phyloP scores from a whole-genome alignment of 2,888 invertebrate species.

The Polyommatus icarus region DNA sequence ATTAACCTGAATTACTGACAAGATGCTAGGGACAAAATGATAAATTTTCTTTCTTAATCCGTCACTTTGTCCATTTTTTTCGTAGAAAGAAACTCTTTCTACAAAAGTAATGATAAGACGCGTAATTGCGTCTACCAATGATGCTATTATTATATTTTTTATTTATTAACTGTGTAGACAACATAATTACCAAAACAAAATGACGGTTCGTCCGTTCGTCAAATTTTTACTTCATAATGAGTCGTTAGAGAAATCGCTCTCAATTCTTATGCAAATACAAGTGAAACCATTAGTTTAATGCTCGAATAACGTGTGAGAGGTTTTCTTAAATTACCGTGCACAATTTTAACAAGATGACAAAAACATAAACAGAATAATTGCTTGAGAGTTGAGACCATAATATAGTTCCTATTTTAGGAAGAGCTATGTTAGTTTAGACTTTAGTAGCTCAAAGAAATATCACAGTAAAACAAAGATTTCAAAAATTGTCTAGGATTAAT shows the following conservation, averaged over 20 bases:
- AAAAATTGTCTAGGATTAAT: no score
- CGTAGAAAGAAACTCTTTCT: no score
- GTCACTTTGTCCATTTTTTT: no score
- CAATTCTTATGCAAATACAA: neutral
- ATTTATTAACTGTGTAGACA: neutral
- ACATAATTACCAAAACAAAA: neutral
- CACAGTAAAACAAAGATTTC: no score
- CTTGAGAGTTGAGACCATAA: neutral
- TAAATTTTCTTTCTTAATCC: no score
- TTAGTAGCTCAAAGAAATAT: no score
- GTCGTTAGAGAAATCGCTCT: slow-evolving; percentile 20
- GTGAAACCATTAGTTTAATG: slow-evolving; percentile 14
- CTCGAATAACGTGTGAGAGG: neutral
- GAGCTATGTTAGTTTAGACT: no score
- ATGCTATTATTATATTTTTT: no score
- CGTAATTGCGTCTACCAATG: no score
- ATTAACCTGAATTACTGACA: no score
- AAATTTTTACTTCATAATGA: neutral
- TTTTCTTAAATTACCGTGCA: slow-evolving; percentile 1
- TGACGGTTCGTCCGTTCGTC: neutral
- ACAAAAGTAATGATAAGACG: no score
- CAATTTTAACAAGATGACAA: neutral
- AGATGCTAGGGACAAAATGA: no score
- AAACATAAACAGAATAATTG: neutral
- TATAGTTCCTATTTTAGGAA: neutral